Percentiles rank a stretch among this genome's conserved stretches.
phyloP scores from a whole-genome alignment of 2,113 vertebrate species.

The Mastomys natalensis region DNA sequence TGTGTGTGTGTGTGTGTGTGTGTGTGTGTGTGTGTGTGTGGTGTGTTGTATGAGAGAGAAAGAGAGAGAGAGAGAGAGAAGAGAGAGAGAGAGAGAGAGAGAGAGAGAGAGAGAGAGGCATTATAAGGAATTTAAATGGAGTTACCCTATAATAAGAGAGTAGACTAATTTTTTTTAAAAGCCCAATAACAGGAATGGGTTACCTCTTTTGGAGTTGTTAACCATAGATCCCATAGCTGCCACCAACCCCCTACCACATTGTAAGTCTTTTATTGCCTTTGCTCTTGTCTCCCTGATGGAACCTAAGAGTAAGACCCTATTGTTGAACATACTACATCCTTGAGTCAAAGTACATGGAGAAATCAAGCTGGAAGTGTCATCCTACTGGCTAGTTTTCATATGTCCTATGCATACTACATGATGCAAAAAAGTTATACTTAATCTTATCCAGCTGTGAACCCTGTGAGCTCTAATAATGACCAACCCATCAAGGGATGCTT shows the following conservation, averaged over 20 bases:
- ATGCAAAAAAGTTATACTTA: not conserved
- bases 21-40: not conserved
- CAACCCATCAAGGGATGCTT: not conserved
- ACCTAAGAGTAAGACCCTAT: not conserved
- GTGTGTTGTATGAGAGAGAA: too few species aligned
- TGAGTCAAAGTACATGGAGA: not conserved
- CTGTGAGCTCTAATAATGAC: not conserved
- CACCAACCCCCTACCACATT: too few species aligned
- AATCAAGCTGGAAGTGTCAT: too few species aligned
- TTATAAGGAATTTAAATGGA: not conserved
- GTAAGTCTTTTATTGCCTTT: not conserved
- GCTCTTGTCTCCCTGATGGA: too few species aligned
- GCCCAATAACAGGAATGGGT: not conserved
- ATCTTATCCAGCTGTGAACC: not conserved
- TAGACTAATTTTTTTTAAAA: not conserved
- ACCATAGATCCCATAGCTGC: not conserved
- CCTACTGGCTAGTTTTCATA: not conserved
- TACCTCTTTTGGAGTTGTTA: not conserved
- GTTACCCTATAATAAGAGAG: too few species aligned
- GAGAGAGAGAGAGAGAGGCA: too few species aligned
- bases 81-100: too few species aligned
- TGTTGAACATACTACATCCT: not conserved
- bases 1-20: too few species aligned
- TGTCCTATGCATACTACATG: not conserved
- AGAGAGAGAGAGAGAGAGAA: too few species aligned